Evolutionary conservation across 1,140 invertebrate species (phyloP).

Genomic region (Pteromalus puparum): DNA sequence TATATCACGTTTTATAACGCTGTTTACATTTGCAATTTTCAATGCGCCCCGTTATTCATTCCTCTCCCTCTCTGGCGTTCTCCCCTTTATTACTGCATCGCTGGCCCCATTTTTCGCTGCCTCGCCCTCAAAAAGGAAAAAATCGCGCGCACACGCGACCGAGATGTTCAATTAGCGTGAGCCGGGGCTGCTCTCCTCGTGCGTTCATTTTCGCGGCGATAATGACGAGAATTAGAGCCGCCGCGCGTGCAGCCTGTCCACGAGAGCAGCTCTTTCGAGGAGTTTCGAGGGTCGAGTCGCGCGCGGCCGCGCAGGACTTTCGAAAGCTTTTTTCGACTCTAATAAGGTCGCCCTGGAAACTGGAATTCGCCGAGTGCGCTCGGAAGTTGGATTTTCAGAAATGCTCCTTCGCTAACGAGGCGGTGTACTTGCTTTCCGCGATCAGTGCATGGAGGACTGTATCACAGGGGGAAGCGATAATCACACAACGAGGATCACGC

Average conservation of each 20-base stretch:
- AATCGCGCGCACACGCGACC: neutral
- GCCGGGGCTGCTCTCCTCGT: neutral
- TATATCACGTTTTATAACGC: neutral
- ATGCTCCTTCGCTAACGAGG: neutral
- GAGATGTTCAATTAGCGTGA: slow-evolving; percentile 4
- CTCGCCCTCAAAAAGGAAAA: too few relatives aligned
- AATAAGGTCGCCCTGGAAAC: neutral
- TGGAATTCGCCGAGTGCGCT: neutral
- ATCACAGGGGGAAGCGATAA: too few relatives aligned
- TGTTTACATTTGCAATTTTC: neutral
- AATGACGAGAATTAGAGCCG: slow-evolving; percentile 5
- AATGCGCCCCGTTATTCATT: neutral
- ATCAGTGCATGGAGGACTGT: too few relatives aligned
- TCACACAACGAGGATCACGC: neutral
- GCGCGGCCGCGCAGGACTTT: neutral
- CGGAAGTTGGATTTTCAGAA: neutral
- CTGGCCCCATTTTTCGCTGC: too few relatives aligned
- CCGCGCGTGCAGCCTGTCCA: neutral
- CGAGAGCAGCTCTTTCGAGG: neutral
- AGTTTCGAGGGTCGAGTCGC: neutral
- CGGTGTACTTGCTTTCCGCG: too few relatives aligned
- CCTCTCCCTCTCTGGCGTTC: neutral
- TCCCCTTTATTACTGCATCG: too few relatives aligned
- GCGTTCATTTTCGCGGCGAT: neutral
- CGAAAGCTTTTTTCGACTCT: neutral